Conservation (phyloP, 2,888 invertebrate species). For the Drosophila greeni region DNA sequence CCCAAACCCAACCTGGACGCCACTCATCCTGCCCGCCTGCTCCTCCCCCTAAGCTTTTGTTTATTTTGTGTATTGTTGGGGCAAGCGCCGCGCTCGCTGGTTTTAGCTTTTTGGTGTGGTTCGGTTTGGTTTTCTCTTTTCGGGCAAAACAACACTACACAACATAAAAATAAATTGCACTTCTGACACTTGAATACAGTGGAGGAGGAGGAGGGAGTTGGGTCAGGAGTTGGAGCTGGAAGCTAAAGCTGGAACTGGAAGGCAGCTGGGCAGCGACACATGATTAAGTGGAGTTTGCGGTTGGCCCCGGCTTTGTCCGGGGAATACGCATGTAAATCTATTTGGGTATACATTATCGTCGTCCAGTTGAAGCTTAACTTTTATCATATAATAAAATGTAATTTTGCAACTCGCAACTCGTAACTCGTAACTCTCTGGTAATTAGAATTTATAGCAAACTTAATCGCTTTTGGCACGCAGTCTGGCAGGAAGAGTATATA, state of each 20-base stretch:
- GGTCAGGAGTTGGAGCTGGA: not conserved
- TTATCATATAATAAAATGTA: conserved; percentile 75
- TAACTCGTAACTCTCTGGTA: conserved; percentile 74
- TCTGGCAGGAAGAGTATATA: conserved; percentile 15
- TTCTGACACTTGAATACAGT: conserved; percentile 72
- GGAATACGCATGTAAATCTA: conserved; percentile 74
- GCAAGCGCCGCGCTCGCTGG: conserved; percentile 34
- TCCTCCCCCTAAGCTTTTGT: conserved; percentile 45
- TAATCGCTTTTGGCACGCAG: conserved; percentile 66
- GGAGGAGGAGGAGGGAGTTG: conserved; percentile 21
- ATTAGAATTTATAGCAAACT: conserved; percentile 73
- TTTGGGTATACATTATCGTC: conserved; percentile 71
- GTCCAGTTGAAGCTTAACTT: conserved; percentile 75
- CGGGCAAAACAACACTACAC: conserved; percentile 59
- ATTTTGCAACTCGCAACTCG: conserved; percentile 70
- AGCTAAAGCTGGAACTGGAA: not conserved
- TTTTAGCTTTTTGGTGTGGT: conserved; percentile 36
- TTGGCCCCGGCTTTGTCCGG: conserved; percentile 58
- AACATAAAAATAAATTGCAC: conserved; percentile 74
- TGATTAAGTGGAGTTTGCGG: conserved; percentile 73
- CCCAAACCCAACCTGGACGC: not conserved
- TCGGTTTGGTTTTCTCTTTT: conserved; percentile 39
- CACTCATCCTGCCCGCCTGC: not conserved
- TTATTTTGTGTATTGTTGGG: conserved; percentile 59
- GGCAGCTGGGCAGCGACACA: conserved; percentile 55